Evolutionary conservation across 2,888 invertebrate genomes (phyloP).

Genomic region (Myopa testacea): DNA sequence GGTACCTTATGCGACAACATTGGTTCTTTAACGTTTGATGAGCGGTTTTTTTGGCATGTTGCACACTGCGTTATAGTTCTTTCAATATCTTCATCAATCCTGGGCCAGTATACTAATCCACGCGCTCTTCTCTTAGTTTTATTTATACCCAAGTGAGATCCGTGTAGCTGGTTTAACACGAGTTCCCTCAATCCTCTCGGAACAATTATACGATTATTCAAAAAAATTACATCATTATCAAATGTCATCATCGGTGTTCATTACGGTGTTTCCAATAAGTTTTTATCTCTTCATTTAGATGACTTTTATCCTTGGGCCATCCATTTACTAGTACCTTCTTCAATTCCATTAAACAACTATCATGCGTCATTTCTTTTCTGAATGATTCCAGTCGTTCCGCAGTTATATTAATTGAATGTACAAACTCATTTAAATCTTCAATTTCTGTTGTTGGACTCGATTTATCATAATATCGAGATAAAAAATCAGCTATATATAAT

Average conservation of each 20-base stretch:
- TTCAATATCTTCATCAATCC: slow-evolving; percentile 49
- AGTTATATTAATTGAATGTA: slow-evolving; percentile 43
- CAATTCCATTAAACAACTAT: slow-evolving; percentile 28
- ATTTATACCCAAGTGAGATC: slow-evolving; percentile 51
- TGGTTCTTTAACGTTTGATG: slow-evolving; percentile 43
- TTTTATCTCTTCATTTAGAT: neutral
- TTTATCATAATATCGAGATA: slow-evolving; percentile 37
- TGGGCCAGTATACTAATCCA: slow-evolving; percentile 52
- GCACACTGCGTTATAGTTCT: slow-evolving; percentile 42
- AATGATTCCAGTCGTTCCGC: slow-evolving; percentile 39
- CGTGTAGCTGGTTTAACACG: slow-evolving; percentile 49
- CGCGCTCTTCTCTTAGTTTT: slow-evolving; percentile 52
- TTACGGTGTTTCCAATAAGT: too few relatives aligned
- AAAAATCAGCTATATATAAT: slow-evolving; percentile 45
- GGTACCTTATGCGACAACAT: slow-evolving; percentile 42
- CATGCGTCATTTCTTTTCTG: slow-evolving; percentile 32
- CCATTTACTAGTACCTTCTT: slow-evolving; percentile 22
- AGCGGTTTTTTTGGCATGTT: slow-evolving; percentile 41
- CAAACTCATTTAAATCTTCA: slow-evolving; percentile 36
- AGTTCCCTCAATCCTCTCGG: slow-evolving; percentile 41
- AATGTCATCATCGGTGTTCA: too few relatives aligned
- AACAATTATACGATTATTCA: too few relatives aligned
- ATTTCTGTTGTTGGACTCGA: slow-evolving; percentile 25
- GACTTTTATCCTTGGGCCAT: slow-evolving; percentile 37
- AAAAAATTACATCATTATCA: too few relatives aligned